These are phyloP conservation scores for Nezara viridula DNA, from an alignment of 2,888 invertebrate species.

Conservation along the genomic window DNA sequence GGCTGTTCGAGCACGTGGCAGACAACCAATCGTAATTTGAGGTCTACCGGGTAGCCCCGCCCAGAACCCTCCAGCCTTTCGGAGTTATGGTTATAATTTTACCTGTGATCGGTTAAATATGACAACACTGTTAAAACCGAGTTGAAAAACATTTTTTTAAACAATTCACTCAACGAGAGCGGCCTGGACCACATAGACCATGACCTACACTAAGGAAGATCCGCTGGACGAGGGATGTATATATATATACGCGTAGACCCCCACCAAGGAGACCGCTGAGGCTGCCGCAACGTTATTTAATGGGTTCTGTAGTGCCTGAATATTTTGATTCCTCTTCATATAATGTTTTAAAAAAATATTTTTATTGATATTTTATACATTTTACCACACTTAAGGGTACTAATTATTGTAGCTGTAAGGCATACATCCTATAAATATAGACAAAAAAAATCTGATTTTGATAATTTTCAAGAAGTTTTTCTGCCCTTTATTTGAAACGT, in stretches of 20 bases:
- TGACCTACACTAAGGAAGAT: neutral
- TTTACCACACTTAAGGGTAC: no score
- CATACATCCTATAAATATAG: no score
- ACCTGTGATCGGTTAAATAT: neutral
- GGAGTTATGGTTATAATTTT: no score
- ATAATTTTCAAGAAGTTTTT: no score
- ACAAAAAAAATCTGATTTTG: no score
- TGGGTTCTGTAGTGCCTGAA: neutral
- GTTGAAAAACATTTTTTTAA: neutral
- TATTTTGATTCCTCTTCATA: neutral
- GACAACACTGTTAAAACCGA: neutral
- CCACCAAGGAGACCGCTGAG: neutral
- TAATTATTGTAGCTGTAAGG: no score
- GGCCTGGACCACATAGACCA: neutral
- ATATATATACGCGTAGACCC: neutral
- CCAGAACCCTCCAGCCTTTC: neutral
- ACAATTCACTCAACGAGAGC: neutral
- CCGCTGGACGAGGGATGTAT: neutral
- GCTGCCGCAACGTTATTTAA: neutral
- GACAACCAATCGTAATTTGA: neutral
- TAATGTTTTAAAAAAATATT: no score
- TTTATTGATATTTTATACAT: no score
- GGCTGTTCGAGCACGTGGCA: neutral
- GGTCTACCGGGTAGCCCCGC: neutral
- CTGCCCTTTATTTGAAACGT: no score